A percentile compares a stretch with the other conserved stretches of the same genome.
phyloP scores from a whole-genome alignment of 2,888 invertebrate species.

The Coleophora flavipennella region DNA sequence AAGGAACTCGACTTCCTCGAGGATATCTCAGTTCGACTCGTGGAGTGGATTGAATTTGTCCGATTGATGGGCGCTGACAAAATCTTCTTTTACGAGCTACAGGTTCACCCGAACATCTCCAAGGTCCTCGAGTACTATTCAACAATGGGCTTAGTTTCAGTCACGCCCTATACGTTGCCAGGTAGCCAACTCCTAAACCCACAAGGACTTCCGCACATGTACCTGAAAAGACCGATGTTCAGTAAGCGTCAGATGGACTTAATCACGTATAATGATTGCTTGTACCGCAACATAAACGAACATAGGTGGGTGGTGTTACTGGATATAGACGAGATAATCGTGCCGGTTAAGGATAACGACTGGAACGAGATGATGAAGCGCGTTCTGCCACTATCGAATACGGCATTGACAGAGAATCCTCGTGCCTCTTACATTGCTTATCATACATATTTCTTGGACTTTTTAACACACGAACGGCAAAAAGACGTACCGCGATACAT shows the following conservation, averaged over 20 bases:
- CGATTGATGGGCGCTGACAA: conserved; percentile 91
- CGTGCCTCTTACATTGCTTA: conserved; percentile 89
- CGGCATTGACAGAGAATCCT: conserved; percentile 55
- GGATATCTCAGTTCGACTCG: conserved; percentile 88
- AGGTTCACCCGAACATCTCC: conserved; percentile 91
- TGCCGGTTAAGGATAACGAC: conserved; percentile 82
- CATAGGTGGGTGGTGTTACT: conserved; percentile 91
- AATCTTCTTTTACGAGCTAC: conserved; percentile 90
- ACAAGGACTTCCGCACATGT: conserved; percentile 89
- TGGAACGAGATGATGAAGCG: conserved; percentile 87
- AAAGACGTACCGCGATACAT: conserved; percentile 86
- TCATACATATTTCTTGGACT: conserved; percentile 94
- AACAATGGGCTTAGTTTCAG: conserved; percentile 77
- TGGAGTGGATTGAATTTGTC: conserved; percentile 95
- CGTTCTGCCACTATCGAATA: conserved; percentile 76
- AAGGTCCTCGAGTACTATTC: conserved; percentile 83
- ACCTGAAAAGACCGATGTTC: conserved; percentile 90
- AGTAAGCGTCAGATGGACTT: conserved; percentile 96
- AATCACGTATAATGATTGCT: conserved; percentile 96
- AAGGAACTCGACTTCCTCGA: conserved; percentile 95
- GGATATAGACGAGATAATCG: conserved; percentile 95
- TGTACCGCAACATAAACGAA: conserved; percentile 91
- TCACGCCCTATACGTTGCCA: conserved; percentile 88
- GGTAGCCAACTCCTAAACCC: conserved; percentile 93
- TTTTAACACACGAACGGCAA: conserved; percentile 83